Conservation (phyloP, 2,888 invertebrate species). For the Nipponacmea schrenckii region DNA sequence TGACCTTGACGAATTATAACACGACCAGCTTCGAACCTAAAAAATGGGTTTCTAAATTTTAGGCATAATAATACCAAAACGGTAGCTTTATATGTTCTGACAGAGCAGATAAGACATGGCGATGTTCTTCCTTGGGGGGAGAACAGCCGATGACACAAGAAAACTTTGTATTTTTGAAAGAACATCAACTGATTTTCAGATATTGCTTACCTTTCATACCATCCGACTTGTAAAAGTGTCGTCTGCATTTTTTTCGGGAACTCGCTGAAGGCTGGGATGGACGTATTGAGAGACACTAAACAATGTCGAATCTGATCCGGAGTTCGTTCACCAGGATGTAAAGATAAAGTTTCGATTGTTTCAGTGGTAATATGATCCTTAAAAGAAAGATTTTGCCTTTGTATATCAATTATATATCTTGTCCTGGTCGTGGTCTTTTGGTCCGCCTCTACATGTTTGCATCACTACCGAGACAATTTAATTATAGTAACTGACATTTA, state of each 20-base stretch:
- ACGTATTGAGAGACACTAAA: conserved; percentile 54
- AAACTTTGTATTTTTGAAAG: too few relatives aligned
- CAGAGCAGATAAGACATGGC: too few relatives aligned
- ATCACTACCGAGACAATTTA: too few relatives aligned
- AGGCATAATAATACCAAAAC: too few relatives aligned
- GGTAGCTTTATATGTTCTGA: too few relatives aligned
- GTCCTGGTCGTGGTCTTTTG: too few relatives aligned
- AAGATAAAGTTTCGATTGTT: conserved; percentile 55
- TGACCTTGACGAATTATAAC: conserved; percentile 67
- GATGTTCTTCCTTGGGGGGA: too few relatives aligned
- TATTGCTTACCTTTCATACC: conserved; percentile 62
- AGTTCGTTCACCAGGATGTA: conserved; percentile 53
- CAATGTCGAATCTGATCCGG: conserved; percentile 58
- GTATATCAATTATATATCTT: too few relatives aligned
- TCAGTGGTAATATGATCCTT: conserved; percentile 57
- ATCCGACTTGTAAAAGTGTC: conserved; percentile 59
- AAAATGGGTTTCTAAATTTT: conserved; percentile 7
- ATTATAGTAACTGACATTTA: too few relatives aligned
- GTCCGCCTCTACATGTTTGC: too few relatives aligned
- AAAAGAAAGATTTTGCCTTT: not conserved
- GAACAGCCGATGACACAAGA: too few relatives aligned
- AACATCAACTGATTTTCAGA: too few relatives aligned
- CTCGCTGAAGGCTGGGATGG: conserved; percentile 63
- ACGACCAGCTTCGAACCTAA: conserved; percentile 53
- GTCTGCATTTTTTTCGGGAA: conserved; percentile 64